These are phyloP conservation scores for Sipha flava DNA, from an alignment of 1,140 invertebrate genomes.

Conservation along the genomic window DNA sequence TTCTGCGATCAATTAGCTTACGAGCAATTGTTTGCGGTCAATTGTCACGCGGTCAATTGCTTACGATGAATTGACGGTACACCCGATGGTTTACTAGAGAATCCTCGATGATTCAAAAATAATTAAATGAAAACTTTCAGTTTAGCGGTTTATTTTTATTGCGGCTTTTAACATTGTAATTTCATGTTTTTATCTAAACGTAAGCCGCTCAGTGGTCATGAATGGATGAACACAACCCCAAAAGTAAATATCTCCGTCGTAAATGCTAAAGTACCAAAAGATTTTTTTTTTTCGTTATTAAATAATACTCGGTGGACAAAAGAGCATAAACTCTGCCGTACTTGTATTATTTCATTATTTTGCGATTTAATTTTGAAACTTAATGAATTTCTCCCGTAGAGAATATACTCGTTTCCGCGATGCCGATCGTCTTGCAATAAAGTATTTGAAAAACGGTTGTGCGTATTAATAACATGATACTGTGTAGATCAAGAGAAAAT, in stretches of 20 bases:
- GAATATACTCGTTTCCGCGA: neutral
- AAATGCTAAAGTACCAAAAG: neutral
- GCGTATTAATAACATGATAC: no score
- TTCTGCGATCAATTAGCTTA: no score
- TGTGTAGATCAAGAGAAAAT: no score
- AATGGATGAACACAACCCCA: neutral
- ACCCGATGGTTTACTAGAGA: no score
- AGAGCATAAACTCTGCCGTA: neutral
- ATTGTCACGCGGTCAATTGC: no score
- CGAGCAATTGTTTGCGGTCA: no score
- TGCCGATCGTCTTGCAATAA: neutral
- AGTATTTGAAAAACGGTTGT: neutral
- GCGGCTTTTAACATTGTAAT: neutral
- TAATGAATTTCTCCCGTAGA: neutral
- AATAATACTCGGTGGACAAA: slow-evolving; percentile 7
- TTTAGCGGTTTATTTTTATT: neutral
- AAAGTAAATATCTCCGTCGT: neutral
- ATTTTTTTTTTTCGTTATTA: neutral
- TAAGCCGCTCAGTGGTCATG: neutral
- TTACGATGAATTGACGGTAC: no score
- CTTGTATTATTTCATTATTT: neutral
- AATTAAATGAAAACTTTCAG: neutral
- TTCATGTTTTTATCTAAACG: neutral
- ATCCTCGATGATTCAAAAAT: neutral
- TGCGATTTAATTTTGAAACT: neutral